Conservation (phyloP, 2,888 invertebrate genomes). For the Dione juno region DNA sequence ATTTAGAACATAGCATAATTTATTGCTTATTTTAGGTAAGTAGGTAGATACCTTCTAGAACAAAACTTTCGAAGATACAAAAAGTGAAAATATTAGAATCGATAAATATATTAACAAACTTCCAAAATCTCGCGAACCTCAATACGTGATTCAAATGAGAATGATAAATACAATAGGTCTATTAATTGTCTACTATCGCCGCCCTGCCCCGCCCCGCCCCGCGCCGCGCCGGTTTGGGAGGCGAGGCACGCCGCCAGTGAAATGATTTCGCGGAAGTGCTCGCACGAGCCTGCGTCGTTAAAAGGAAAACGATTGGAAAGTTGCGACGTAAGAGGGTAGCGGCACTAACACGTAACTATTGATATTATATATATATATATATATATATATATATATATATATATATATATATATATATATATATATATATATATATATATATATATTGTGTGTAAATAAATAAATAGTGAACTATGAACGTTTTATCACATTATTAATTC, state of each 20-base stretch:
- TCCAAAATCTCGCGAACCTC: neutral
- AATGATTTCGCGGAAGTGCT: slow-evolving; percentile 43
- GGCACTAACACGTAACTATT: neutral
- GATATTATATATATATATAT: too few relatives aligned
- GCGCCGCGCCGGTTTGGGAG: slow-evolving; percentile 11
- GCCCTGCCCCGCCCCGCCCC: too few relatives aligned
- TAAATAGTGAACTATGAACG: too few relatives aligned
- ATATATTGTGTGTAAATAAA: too few relatives aligned
- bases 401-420: too few relatives aligned
- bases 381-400: too few relatives aligned
- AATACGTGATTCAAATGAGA: slow-evolving; percentile 11
- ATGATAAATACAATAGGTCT: slow-evolving; percentile 1
- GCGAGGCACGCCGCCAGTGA: slow-evolving; percentile 40
- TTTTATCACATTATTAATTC: too few relatives aligned
- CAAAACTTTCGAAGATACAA: neutral
- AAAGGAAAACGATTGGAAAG: slow-evolving; percentile 32
- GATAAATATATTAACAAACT: neutral
- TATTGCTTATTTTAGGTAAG: too few relatives aligned
- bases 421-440: too few relatives aligned
- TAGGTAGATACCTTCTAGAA: too few relatives aligned
- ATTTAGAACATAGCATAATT: too few relatives aligned
- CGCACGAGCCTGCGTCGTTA: neutral
- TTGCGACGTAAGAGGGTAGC: slow-evolving; percentile 17
- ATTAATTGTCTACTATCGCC: slow-evolving; percentile 15
- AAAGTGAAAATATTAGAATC: slow-evolving; percentile 3